Conservation (phyloP, 2,797 vertebrate species). For the Falco berigora region DNA sequence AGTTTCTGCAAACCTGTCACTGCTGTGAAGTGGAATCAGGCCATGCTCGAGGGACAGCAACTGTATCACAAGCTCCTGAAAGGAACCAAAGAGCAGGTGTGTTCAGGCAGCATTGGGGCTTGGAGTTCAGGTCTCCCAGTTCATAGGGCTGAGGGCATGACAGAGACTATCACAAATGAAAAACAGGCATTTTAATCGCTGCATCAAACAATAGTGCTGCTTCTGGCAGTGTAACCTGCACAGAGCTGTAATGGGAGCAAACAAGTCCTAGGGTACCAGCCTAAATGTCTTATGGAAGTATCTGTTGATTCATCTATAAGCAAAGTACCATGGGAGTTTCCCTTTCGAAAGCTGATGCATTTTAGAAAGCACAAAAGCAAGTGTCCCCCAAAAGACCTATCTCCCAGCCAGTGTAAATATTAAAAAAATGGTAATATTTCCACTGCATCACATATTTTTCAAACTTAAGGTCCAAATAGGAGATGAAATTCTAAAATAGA, state of each 20-base stretch:
- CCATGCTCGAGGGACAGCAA: not conserved
- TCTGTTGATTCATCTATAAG: not conserved
- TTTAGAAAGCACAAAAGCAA: not conserved
- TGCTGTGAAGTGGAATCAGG: not conserved
- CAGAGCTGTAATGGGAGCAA: not conserved
- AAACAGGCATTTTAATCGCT: not conserved
- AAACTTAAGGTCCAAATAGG: not conserved
- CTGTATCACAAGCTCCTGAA: not conserved
- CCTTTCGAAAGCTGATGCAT: not conserved
- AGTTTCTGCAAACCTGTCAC: not conserved
- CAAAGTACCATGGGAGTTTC: not conserved
- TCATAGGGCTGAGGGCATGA: not conserved
- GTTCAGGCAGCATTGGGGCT: not conserved
- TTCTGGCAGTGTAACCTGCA: not conserved
- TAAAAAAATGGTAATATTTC: not conserved
- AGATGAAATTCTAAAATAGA: not conserved
- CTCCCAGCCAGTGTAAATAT: not conserved
- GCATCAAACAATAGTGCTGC: not conserved
- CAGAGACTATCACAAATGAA: not conserved
- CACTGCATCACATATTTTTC: not conserved
- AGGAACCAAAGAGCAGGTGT: not conserved
- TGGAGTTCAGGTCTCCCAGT: not conserved
- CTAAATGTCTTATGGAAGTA: not conserved
- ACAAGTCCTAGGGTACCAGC: not conserved
- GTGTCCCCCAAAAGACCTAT: not conserved